Evolutionary conservation across 2,888 invertebrate genomes (phyloP), one percentile per base, ranked within the genome.

Genomic region (Phlogophora meticulosa): DNA sequence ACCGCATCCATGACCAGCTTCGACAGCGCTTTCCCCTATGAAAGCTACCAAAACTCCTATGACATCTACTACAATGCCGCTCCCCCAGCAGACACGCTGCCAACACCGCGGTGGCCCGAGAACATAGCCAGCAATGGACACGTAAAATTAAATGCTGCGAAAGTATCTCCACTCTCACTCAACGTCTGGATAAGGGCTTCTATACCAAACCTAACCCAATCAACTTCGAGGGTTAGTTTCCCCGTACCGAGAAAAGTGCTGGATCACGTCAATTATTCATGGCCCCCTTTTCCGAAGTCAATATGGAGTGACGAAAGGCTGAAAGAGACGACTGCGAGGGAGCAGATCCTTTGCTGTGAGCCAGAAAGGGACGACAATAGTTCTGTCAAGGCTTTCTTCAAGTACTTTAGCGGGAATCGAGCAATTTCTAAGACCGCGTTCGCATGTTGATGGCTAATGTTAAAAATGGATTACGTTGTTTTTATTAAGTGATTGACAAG

Each of bases 271-370:
- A 78, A 84, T 66, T 65, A 78, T 40, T 73, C 74, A 10, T 87
- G 84, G 83, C 86, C 87, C 15, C 76, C 84, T 43, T 73, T 80
- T 13, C 72, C 78, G 7, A 66, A 75, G 36, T 82, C 85, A 1
- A 68, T 86, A 43, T 86, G 85, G 87, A 82, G 81, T 57, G 55
- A 70, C 1, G 76, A 82, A 45, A 76, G 22, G 40, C 43, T 75
- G 17, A 51, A 55, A 20, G 70, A 68, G 42, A 80, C 75, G 36
- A 52, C 38, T 0, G 56, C 57, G 11, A 72, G 63, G 13, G 79
- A 83, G 40, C 46, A 48, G 2, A 60, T 28, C 9, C 55, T 78
- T 17, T 32, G 7, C 5, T 48, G 42, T 4, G 62, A 66, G 55
- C 17, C 45, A 20, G 61, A 59, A 22, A 36, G 55, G 38, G 40